These are phyloP conservation scores for Drosophila ambigua DNA, from an alignment of 1,140 invertebrate genomes.

Conservation along the genomic window DNA sequence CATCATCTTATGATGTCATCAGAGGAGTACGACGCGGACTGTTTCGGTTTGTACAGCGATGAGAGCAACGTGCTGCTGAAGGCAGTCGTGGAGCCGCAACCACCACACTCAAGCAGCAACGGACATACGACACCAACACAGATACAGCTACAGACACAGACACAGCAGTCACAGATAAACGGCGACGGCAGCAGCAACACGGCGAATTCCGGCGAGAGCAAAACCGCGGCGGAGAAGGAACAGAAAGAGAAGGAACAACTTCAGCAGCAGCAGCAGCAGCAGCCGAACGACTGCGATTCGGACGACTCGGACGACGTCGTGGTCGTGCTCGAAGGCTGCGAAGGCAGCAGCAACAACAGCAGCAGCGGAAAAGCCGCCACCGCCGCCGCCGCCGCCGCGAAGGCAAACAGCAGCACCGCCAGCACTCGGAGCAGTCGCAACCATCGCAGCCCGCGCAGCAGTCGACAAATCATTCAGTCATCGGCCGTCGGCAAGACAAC, in stretches of 20 bases:
- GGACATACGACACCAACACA: conserved; percentile 44
- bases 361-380: conserved; percentile 38
- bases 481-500: conserved; percentile 83
- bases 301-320: conserved; percentile 76
- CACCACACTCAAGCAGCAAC: conserved; percentile 59
- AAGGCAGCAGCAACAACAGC: conserved; percentile 47
- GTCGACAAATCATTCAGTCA: conserved; percentile 81
- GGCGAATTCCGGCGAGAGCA: conserved; percentile 70
- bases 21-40: conserved; percentile 94
- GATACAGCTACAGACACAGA: conserved; percentile 10
- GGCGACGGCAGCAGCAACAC: conserved; percentile 48
- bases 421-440: conserved; percentile 50
- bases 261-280: conserved; percentile 42
- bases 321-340: conserved; percentile 70
- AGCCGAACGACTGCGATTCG: conserved; percentile 48
- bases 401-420: conserved; percentile 20
- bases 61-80: conserved; percentile 94
- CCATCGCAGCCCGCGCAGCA: conserved; percentile 67
- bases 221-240: conserved; percentile 34
- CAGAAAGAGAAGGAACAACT: conserved; percentile 49
- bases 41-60: conserved; percentile 93
- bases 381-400: conserved; percentile 26
- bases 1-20: conserved; percentile 95
- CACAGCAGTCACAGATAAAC: conserved; percentile 37
- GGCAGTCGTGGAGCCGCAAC: conserved; percentile 65